These are phyloP conservation scores for Hydroisotoma schaefferi DNA, from an alignment of 2,888 invertebrate species.

Conservation along the genomic window DNA sequence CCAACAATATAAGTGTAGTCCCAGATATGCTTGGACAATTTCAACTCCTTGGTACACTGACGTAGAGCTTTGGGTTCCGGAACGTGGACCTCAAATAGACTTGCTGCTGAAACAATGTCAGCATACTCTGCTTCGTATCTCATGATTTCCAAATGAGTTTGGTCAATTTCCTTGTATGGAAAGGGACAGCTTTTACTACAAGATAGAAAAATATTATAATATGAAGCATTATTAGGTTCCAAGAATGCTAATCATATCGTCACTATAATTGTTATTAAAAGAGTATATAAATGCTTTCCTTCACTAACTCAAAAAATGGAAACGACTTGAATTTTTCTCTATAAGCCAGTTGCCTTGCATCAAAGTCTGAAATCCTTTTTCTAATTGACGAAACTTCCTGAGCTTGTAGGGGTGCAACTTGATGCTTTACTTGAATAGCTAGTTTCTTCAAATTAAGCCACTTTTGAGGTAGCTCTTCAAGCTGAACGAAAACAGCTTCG, in stretches of 20 bases:
- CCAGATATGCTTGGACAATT: slow-evolving; percentile 78
- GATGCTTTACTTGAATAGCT: slow-evolving; percentile 84
- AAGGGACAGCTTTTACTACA: slow-evolving; percentile 68
- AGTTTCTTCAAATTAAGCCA: slow-evolving; percentile 94
- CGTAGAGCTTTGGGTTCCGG: slow-evolving; percentile 90
- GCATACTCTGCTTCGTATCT: slow-evolving; percentile 81
- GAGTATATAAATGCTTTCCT: neutral
- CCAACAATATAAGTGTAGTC: slow-evolving; percentile 87
- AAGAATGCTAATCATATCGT: no score
- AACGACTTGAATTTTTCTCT: slow-evolving; percentile 75
- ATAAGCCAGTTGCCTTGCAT: slow-evolving; percentile 75
- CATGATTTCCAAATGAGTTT: slow-evolving; percentile 72
- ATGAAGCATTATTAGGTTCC: neutral
- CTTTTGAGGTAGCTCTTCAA: slow-evolving; percentile 84
- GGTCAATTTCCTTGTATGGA: slow-evolving; percentile 72
- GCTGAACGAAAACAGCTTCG: slow-evolving; percentile 86
- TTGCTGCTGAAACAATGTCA: slow-evolving; percentile 81
- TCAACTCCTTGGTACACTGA: slow-evolving; percentile 85
- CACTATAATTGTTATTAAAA: no score
- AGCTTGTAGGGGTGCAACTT: slow-evolving; percentile 91
- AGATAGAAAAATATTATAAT: neutral
- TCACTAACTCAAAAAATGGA: slow-evolving; percentile 54
- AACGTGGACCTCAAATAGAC: slow-evolving; percentile 88
- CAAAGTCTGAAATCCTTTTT: slow-evolving; percentile 80
- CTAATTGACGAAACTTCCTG: slow-evolving; percentile 88